Percentiles rank a stretch among this genome's conserved stretches.
Evolutionary conservation across 2,888 invertebrate genomes (phyloP).

Genomic region (Aleiodes leptofemur): DNA sequence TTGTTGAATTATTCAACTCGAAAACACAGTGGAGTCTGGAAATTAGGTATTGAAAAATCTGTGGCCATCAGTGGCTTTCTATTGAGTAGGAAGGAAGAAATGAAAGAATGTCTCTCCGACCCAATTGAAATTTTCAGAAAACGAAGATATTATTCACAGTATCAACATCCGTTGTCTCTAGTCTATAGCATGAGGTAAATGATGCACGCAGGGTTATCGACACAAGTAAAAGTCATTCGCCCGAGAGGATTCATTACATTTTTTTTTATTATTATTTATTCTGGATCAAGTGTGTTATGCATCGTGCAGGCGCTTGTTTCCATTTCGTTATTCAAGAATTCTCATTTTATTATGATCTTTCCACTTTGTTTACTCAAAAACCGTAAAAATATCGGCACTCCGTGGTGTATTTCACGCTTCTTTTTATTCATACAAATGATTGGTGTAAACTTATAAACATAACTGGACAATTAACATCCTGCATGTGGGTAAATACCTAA

Average conservation of each 20-base stretch:
- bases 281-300: constrained; percentile 31
- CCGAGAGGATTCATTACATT: constrained; percentile 24
- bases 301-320: constrained; percentile 43
- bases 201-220: constrained; percentile 36
- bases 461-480: constrained; percentile 66
- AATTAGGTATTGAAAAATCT: no score
- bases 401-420: constrained; percentile 24
- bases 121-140: neutral
- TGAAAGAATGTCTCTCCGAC: neutral
- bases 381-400: constrained; percentile 7
- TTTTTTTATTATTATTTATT: constrained; percentile 32
- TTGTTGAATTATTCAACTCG: no score
- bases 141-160: constrained; percentile 7
- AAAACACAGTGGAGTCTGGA: no score
- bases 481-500: constrained; percentile 52
- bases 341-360: constrained; percentile 8
- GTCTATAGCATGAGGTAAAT: constrained; percentile 18
- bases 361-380: constrained; percentile 16
- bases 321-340: constrained; percentile 19
- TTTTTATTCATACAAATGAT: constrained; percentile 65
- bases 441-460: constrained; percentile 66
- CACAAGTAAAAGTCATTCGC: constrained; percentile 38
- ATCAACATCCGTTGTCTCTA: constrained; percentile 40
- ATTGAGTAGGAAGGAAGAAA: no score
- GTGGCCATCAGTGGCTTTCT: no score